phyloP scores from a whole-genome alignment of 2,888 invertebrate genomes.

The Diarsia brunnea region DNA sequence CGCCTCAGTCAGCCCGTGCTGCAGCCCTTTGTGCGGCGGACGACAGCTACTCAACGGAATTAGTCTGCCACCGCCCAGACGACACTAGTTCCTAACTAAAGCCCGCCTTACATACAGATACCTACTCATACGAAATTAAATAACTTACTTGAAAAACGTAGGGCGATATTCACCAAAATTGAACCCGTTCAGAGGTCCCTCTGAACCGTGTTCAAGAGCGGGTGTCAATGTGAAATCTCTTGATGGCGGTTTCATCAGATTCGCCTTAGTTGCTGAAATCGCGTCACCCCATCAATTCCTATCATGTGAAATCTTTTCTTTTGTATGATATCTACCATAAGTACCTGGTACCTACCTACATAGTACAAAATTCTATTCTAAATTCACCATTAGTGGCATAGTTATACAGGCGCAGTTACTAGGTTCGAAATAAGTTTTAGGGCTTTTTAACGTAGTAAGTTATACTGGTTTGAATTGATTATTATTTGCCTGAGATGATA shows the following conservation, averaged over 20 bases:
- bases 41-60: conserved; percentile 46
- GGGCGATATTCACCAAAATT: not conserved
- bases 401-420: not conserved
- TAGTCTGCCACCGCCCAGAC: conserved; percentile 26
- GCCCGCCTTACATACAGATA: not conserved
- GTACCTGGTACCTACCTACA: too few relatives aligned
- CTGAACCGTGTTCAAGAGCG: too few relatives aligned
- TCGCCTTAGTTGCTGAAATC: too few relatives aligned
- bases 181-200: too few relatives aligned
- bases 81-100: conserved; percentile 6
- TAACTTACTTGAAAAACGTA: too few relatives aligned
- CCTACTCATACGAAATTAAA: too few relatives aligned
- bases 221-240: too few relatives aligned
- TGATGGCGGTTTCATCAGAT: too few relatives aligned
- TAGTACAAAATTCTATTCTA: not conserved
- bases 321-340: too few relatives aligned
- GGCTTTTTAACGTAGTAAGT: not conserved
- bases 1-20: not conserved
- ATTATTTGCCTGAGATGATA: not conserved
- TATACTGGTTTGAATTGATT: not conserved
- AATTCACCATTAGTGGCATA: not conserved
- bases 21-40: conserved; percentile 28
- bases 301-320: too few relatives aligned
- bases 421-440: not conserved
- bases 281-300: too few relatives aligned